Evolutionary conservation across 2,113 vertebrate genomes (phyloP).

Genomic region (Psittacula cyanocephala): DNA sequence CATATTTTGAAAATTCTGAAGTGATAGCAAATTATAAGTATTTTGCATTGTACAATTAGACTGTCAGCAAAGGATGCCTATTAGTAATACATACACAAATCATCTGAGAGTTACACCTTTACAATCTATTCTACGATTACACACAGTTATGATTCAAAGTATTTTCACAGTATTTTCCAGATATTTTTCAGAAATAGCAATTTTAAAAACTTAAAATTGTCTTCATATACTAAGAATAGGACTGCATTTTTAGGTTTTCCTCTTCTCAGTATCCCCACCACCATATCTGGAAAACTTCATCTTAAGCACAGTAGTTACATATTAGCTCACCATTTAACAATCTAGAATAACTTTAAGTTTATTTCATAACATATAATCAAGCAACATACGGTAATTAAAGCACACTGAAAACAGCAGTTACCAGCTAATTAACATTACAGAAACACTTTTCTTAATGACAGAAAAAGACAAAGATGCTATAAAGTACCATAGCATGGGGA

Average conservation of each 20-base stretch:
- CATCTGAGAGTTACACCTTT: not conserved
- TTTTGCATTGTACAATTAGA: conserved; percentile 7
- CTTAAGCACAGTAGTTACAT: conserved; percentile 41
- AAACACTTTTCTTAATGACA: conserved; percentile 83
- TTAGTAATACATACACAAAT: not conserved
- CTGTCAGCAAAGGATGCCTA: conserved; percentile 18
- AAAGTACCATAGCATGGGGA: conserved; percentile 1
- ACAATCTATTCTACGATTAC: not conserved
- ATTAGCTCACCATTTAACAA: conserved; percentile 61
- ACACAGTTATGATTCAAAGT: not conserved
- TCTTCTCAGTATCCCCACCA: not conserved
- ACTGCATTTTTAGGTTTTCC: not conserved
- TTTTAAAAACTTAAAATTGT: conserved; percentile 1
- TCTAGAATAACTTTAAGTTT: conserved; percentile 77
- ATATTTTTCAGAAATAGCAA: conserved; percentile 21
- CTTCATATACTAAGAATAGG: not conserved
- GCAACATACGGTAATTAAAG: conserved; percentile 78
- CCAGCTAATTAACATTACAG: conserved; percentile 84
- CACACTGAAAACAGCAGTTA: conserved; percentile 78
- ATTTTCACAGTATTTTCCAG: conserved; percentile 25
- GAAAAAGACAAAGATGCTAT: conserved; percentile 76
- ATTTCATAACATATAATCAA: conserved; percentile 89
- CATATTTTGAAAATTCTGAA: not conserved
- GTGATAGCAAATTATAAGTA: not conserved
- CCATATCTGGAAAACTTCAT: conserved; percentile 10